These are phyloP conservation scores for Xestia ashworthii DNA, from an alignment of 2,888 invertebrate species.

Conservation along the genomic window DNA sequence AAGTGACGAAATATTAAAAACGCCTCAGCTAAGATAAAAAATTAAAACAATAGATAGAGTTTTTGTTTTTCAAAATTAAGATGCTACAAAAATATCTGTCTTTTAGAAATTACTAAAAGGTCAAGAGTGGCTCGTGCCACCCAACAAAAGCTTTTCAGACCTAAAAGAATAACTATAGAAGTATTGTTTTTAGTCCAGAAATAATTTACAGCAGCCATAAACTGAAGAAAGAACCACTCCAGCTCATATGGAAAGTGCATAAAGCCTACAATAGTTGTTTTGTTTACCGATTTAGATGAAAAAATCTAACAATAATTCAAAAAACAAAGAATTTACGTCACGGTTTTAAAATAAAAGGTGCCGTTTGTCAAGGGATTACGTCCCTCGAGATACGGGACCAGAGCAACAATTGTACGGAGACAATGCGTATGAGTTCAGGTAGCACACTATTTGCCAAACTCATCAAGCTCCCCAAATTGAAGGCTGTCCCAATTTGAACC, in stretches of 20 bases:
- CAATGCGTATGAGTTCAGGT: conserved; percentile 85
- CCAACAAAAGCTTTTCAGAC: conserved; percentile 46
- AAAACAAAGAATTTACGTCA: conserved; percentile 84
- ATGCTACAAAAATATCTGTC: neutral
- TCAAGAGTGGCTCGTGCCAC: conserved; percentile 70
- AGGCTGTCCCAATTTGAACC: conserved; percentile 57
- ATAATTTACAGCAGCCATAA: conserved; percentile 73
- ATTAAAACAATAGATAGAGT: neutral
- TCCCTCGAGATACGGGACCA: conserved; percentile 76
- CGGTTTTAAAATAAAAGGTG: conserved; percentile 84
- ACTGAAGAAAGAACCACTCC: conserved; percentile 66
- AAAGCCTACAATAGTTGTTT: conserved; percentile 72
- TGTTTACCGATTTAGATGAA: conserved; percentile 69
- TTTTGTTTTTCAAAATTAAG: neutral
- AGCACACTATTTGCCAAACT: conserved; percentile 78
- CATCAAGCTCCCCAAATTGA: conserved; percentile 56
- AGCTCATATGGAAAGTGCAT: conserved; percentile 63
- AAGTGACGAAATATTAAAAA: neutral
- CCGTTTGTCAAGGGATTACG: conserved; percentile 85
- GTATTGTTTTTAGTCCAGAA: conserved; percentile 68
- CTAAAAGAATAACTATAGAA: conserved; percentile 46
- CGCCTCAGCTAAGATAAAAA: neutral
- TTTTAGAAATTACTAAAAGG: conserved; percentile 34
- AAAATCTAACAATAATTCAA: conserved; percentile 72
- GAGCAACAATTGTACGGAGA: conserved; percentile 83